phyloP scores from a whole-genome alignment of 2,888 invertebrate genomes.

The Drosophila kambysellisi region DNA sequence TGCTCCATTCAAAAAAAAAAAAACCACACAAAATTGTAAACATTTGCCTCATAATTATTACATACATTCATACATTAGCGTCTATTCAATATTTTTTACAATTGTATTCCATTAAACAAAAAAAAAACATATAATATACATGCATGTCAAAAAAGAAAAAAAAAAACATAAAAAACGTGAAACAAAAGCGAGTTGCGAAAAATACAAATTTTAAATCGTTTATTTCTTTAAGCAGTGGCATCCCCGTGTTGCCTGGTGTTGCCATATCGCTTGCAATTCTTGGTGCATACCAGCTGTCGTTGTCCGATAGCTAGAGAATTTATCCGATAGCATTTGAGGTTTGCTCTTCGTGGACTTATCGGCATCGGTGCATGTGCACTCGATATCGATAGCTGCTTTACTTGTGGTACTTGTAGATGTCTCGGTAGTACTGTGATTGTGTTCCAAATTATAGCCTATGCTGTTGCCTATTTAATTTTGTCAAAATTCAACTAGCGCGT shows the following conservation, averaged over 20 bases:
- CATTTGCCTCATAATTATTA: conserved; percentile 73
- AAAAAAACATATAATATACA: conserved; percentile 24
- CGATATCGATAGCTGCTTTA: conserved; percentile 51
- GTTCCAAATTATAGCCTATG: conserved; percentile 71
- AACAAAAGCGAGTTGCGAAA: conserved; percentile 12
- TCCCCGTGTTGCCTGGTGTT: neutral
- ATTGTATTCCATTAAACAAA: conserved; percentile 61
- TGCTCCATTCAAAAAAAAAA: conserved; percentile 20
- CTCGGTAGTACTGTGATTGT: conserved; percentile 70
- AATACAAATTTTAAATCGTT: neutral
- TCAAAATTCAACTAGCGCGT: conserved; percentile 42
- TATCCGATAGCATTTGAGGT: conserved; percentile 3
- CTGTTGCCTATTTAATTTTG: conserved; percentile 51
- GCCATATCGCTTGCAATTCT: neutral
- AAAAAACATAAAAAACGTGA: conserved; percentile 1
- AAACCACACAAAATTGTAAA: conserved; percentile 43
- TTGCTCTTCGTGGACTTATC: conserved; percentile 7
- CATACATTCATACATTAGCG: conserved; percentile 53
- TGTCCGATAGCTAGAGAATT: neutral
- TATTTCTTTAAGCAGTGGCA: neutral
- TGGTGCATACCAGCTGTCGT: conserved; percentile 1
- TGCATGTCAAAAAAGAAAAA: conserved; percentile 41
- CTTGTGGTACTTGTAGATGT: conserved; percentile 48
- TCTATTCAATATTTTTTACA: conserved; percentile 71
- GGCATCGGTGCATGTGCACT: conserved; percentile 33